Evolutionary conservation across 2,797 vertebrate species (phyloP), one percentile per base, ranked within the genome.

Genomic region (Anguilla marmorata): DNA sequence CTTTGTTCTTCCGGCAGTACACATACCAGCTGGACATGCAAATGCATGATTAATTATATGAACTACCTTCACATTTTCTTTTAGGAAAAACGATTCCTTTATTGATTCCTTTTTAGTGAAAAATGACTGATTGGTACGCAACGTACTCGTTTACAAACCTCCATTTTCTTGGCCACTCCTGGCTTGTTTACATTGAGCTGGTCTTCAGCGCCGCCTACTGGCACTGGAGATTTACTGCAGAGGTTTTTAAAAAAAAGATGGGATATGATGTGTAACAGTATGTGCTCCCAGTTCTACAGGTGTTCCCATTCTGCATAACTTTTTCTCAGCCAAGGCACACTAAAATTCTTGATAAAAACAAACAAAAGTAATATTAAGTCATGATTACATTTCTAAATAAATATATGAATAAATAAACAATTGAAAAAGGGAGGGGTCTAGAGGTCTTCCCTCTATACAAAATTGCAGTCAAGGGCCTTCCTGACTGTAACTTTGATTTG

Each of bases 151-250:
- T 92, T 60, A 92, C 93, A 74, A 58, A 95, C 95, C 91, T 94
- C 90, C 87, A 89, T 86, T 83, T 86, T 84, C 60, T 50, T 19
- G n/a, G 92, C 90, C n/a, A 52, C 82, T 85, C 87, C 91, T 84
- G 91, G 88, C 84, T 9, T 89, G 90, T 4, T 91, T 89, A 90
- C 8, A 2, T 41, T 82, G 21, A 66, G 86, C 1, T 41, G 87
- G 45, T 93, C 94, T 86, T 93, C 93, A 9, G 87, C 92, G 58
- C 88, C 92, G 33, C 91, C 91, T 86, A 94, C 93, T 79, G 96
- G 95, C 54, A 95, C 95, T 21, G 94, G 95, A 90, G 94, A 89
- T 88, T 96, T 96, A 90, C 97, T 97, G 90, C 87, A 92, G 1
- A 84, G 84, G 7, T 12, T 41, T 24, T 63, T 2, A 60, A 12